These are phyloP conservation scores for Drosophila robusta DNA, from an alignment of 2,888 invertebrate species.

Conservation along the genomic window DNA sequence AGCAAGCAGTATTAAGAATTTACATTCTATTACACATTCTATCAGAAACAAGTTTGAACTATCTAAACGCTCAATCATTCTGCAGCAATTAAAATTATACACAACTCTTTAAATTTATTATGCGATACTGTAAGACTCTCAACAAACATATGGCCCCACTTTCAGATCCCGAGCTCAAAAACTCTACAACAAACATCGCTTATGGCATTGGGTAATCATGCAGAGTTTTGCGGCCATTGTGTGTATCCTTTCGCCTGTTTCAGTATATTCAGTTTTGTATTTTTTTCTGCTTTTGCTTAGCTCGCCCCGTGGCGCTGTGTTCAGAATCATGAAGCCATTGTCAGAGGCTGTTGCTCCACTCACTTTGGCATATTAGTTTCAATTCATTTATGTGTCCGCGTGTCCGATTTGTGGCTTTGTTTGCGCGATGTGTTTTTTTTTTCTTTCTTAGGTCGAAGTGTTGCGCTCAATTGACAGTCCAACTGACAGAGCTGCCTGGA, in stretches of 20 bases:
- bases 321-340: constrained; percentile 75
- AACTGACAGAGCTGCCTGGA: constrained; percentile 79
- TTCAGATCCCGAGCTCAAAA: constrained; percentile 18
- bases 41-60: too few relatives aligned
- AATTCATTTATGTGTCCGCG: constrained; percentile 79
- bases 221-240: constrained; percentile 46
- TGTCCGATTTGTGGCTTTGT: constrained; percentile 72
- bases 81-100: too few relatives aligned
- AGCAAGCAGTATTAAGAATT: too few relatives aligned
- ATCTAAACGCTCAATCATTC: too few relatives aligned
- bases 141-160: constrained; percentile 19
- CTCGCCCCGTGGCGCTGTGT: constrained; percentile 57
- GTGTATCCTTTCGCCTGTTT: constrained; percentile 70
- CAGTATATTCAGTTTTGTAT: constrained; percentile 18
- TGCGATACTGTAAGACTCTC: not conserved
- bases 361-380: constrained; percentile 82
- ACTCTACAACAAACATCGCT: constrained; percentile 17
- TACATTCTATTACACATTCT: too few relatives aligned
- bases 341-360: constrained; percentile 67
- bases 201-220: constrained; percentile 69
- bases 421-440: constrained; percentile 50
- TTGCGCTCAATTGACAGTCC: constrained; percentile 80
- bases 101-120: not conserved
- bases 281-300: constrained; percentile 8
- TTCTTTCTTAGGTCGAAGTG: constrained; percentile 62